These are phyloP conservation scores for Gymnoscelis rufifasciata DNA, from an alignment of 2,888 invertebrate species.

Conservation along the genomic window DNA sequence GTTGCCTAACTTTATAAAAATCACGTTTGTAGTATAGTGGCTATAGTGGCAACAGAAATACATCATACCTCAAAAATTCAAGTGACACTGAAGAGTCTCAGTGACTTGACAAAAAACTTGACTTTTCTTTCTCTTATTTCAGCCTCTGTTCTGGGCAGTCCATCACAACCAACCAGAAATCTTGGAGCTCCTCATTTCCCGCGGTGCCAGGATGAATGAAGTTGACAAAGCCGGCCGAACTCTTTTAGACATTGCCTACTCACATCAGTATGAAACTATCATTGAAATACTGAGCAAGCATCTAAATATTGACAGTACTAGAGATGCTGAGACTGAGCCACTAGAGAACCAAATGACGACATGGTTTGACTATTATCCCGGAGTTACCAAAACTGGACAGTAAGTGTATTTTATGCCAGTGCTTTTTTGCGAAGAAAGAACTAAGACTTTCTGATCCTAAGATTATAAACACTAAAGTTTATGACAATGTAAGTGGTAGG, in stretches of 20 bases:
- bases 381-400: conserved; percentile 52
- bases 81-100: too few species aligned
- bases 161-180: conserved; percentile 76
- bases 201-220: conserved; percentile 70
- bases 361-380: conserved; percentile 78
- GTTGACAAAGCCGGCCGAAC: conserved; percentile 73
- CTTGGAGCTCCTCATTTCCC: conserved; percentile 72
- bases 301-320: conserved; percentile 40
- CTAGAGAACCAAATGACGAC: conserved; percentile 36
- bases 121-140: too few species aligned
- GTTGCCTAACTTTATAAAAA: too few species aligned
- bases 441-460: too few species aligned
- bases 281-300: conserved; percentile 60
- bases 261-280: conserved; percentile 72
- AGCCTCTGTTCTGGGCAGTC: conserved; percentile 83
- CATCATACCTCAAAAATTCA: too few species aligned
- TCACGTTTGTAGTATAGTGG: too few species aligned
- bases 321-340: conserved; percentile 25
- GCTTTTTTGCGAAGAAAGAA: too few species aligned
- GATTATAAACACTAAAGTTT: too few species aligned
- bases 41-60: too few species aligned
- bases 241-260: conserved; percentile 72
- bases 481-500: too few species aligned
- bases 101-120: too few species aligned
- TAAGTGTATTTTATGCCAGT: conserved; percentile 34